Base-by-base conservation (phyloP, 2,888 invertebrate species). In the Parochlus steinenii region DNA sequence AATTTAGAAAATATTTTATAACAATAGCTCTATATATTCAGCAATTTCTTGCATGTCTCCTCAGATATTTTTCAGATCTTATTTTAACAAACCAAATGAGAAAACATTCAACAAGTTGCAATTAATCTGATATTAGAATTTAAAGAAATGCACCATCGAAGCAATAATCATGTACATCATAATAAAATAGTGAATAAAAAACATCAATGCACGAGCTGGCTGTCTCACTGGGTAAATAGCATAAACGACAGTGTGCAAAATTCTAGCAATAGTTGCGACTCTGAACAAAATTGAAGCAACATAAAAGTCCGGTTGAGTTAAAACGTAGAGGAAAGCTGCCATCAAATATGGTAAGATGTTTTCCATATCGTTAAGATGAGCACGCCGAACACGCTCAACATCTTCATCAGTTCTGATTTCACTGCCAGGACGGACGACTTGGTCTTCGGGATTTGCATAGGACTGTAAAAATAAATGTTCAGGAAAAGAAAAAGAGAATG, bases 331-430 rank as follows among this genome's bases (percentile, higher is more conserved):
- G n/a, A 62, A 48, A 6, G 64, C 67, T 39, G 64, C 47, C 16
- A 61, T 43, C 18, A 67, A 55, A 48, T 69, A 72, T 4, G 65
- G 58, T 3, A 66, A 48, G 41, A 71, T 67, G 48, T 71, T 71
- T 49, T 71, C 71, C 44, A 71, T 45, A 48, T 72, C 71, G 46
- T 71, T 72, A 42, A 61, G 58, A 46, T 71, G 71, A 4, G 67
- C 69, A 44, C 71, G 69, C 54, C 24, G 56, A 55, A 38, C 19
- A 11, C 36, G 19, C 14, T 36, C 36, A n/a, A 36, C 29, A 22
- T 36, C 30, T 23, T 36, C 36, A 14, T 16, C 8, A 2, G 18
- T 24, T 30, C 30, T 36, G 17, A 36, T 30, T 36, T 36, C 36
- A 12, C 29, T 19, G 24, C 19, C 19, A 14, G 29, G 29, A 11